phyloP scores from a whole-genome alignment of 2,797 vertebrate species.

The Muscicapa striata region DNA sequence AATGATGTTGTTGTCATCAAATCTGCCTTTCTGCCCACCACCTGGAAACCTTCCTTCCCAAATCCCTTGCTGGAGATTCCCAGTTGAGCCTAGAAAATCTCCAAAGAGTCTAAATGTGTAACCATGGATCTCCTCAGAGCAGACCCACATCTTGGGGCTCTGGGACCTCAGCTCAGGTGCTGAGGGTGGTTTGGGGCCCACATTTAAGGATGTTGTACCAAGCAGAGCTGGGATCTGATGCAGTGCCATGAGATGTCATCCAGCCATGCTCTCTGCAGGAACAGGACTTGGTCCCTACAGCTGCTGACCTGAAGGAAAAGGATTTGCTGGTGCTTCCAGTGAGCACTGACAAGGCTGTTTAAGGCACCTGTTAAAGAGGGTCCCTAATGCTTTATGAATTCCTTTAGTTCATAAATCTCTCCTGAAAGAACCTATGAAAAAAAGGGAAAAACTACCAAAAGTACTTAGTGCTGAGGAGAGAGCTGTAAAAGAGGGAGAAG shows the following conservation, averaged over 20 bases:
- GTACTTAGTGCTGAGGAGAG: neutral
- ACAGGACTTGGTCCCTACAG: neutral
- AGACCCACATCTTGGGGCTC: neutral
- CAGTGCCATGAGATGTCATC: neutral
- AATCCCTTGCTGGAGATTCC: neutral
- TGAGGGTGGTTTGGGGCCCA: neutral
- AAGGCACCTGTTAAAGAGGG: neutral
- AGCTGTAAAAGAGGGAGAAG: neutral
- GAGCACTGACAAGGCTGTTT: neutral
- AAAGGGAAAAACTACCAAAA: neutral
- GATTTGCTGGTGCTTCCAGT: neutral
- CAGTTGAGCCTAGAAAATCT: accelerated
- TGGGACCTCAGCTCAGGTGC: neutral
- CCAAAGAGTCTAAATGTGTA: neutral
- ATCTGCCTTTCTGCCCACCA: neutral
- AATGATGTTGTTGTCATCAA: neutral
- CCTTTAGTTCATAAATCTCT: neutral
- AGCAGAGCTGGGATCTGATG: neutral
- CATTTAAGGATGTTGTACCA: neutral
- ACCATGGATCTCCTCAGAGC: neutral
- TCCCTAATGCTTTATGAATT: neutral
- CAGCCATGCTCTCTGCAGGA: neutral
- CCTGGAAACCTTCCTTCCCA: neutral
- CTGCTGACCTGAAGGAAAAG: neutral
- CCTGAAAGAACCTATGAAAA: neutral